Base-by-base conservation (phyloP, 2,888 invertebrate genomes). In the Pristionchus mayeri region DNA sequence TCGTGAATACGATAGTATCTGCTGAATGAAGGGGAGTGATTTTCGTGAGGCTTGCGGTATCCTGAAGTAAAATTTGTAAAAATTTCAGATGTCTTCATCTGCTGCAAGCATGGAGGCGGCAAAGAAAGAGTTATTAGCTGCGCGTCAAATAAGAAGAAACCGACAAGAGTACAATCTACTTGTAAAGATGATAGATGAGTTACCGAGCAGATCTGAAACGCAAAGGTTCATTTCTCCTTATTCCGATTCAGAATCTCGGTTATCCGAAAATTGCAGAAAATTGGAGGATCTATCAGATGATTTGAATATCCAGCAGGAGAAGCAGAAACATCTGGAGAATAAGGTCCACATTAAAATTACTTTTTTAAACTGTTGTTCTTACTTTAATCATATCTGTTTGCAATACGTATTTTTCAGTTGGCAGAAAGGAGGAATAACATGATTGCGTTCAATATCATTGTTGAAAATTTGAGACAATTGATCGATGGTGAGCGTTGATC, bases 151-250 rank as follows among this genome's bases (percentile, higher is more conserved):
- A 6, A 84, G 89, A 18, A 86, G 89, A 67, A 91, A 91, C 76
- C 86, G 89, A 16, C 91, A 91, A 79, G 91, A 91, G 78, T 91
- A 91, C 82, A 89, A 90, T n/a, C 86, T 84, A 11, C 84, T 91
- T 16, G 91, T 89, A 3, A 88, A 88, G 34, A 85, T 86, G 75
- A 89, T 91, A 50, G 88, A 90, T 21, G 88, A 90, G 50, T 83
- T 87, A 24, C 91, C 91, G 30, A 87, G 89, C 21, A 79, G 91
- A 50, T 76, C 86, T 7, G 90, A 90, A 13, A 88, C 91, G 0
- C 79, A 84, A 1, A 82, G 85, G 87, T 88, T 71, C 16, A 50
- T 21, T 57, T 57, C 9, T 24, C 7, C 24, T 2, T 0, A 21
- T 57, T 57, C 4, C 24, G n/a, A 57, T 21, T 57, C 24, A n/a